Percentiles rank a stretch among this genome's conserved stretches.
phyloP scores from a whole-genome alignment of 2,888 invertebrate genomes.

The Zygothrica quintamaculata region DNA sequence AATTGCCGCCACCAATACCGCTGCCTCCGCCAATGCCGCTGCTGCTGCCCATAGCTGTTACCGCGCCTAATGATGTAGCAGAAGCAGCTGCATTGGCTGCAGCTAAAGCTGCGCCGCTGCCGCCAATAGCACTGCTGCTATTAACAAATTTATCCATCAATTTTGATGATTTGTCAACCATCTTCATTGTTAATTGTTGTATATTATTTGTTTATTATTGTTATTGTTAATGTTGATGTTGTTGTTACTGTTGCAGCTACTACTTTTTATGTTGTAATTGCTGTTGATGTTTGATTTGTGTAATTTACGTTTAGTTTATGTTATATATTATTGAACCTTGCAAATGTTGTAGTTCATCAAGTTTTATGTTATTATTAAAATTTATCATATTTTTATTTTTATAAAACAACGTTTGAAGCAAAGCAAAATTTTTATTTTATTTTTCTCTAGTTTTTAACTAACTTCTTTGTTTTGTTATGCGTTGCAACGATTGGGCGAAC shows the following conservation, averaged over 20 bases:
- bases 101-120: slow-evolving; percentile 47
- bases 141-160: slow-evolving; percentile 84
- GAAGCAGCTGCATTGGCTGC: slow-evolving; percentile 47
- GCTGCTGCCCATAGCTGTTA: slow-evolving; percentile 41
- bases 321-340: slow-evolving; percentile 53
- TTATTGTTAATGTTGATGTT: slow-evolving; percentile 22
- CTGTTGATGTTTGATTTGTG: slow-evolving; percentile 22
- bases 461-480: slow-evolving; percentile 10
- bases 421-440: slow-evolving; percentile 33
- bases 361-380: slow-evolving; percentile 23
- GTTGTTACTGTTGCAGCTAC: slow-evolving; percentile 17
- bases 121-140: slow-evolving; percentile 73
- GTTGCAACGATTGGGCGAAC: slow-evolving; percentile 40
- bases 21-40: slow-evolving; percentile 32
- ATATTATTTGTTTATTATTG: slow-evolving; percentile 13
- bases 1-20: slow-evolving; percentile 27
- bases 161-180: slow-evolving; percentile 84
- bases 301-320: slow-evolving; percentile 47
- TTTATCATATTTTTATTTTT: slow-evolving; percentile 31
- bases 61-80: slow-evolving; percentile 31
- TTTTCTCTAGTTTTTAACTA: slow-evolving; percentile 14
- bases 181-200: slow-evolving; percentile 74
- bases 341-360: slow-evolving; percentile 19
- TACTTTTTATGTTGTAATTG: slow-evolving; percentile 6
- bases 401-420: slow-evolving; percentile 29